Percentiles rank a stretch among this genome's conserved stretches.
These are phyloP conservation scores for Menidia menidia DNA, from an alignment of 2,797 vertebrate species.

Conservation along the genomic window DNA sequence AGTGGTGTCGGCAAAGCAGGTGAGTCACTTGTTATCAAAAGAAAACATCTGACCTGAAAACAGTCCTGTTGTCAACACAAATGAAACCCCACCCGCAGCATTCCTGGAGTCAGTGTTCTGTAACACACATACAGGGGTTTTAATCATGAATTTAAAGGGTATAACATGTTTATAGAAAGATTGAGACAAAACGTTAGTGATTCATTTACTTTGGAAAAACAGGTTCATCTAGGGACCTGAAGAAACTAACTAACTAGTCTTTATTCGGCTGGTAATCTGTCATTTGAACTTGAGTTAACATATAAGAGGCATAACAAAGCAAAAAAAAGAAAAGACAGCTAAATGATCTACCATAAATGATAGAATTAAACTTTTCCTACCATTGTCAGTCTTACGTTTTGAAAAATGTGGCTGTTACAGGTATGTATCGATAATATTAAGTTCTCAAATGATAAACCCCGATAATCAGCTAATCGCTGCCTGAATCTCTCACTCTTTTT, in stretches of 20 bases:
- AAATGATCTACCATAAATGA: neutral
- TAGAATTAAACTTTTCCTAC: neutral
- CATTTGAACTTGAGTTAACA: neutral
- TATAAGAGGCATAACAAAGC: neutral
- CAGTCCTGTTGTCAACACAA: neutral
- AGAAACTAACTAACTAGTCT: neutral
- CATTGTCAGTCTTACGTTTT: neutral
- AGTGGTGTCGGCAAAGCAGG: conserved; percentile 70
- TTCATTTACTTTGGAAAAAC: neutral
- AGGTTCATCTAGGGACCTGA: neutral
- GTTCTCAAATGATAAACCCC: neutral
- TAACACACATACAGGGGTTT: too few relatives aligned
- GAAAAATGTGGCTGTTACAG: neutral
- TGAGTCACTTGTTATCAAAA: conserved; percentile 37
- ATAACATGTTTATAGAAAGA: neutral
- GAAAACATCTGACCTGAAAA: neutral
- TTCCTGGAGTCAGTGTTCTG: neutral
- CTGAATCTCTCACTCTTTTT: neutral
- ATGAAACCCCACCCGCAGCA: neutral
- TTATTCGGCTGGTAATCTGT: neutral
- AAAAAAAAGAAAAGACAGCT: neutral
- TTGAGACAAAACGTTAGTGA: neutral
- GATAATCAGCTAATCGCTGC: neutral
- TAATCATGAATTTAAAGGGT: neutral
- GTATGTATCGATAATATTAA: neutral